Base-by-base conservation (phyloP, 1,140 invertebrate genomes). In the Drosophila subpulchrella region DNA sequence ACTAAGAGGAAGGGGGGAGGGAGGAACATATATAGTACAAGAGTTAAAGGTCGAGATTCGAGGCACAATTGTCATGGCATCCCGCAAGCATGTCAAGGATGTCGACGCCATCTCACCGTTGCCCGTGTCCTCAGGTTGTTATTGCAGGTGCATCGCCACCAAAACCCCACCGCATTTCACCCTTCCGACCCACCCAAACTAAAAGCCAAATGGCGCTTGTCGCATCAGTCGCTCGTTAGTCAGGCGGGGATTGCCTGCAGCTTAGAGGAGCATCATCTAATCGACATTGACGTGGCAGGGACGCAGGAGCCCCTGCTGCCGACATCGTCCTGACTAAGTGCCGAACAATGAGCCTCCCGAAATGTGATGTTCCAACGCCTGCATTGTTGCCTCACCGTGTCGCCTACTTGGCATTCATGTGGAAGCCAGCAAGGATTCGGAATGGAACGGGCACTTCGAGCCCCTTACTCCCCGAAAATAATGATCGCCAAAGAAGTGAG, bases 31-130 rank as follows among this genome's bases (percentile, higher is more conserved):
- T 42, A 47, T 44, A 47, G 46, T 44, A 34, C 59, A 65, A 27
- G 46, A 27, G 36, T 34, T 13, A 71, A 67, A 71, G 68, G 65
- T 71, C 65, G 68, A 58, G 68, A 71, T 71, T 71, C 42, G 51
- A 63, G 38, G 58, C 73, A 65, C 83, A 88, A 88, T 88, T 88
- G 83, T 88, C 83, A 89, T 71, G 72, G 67, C 80, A 60, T 53
- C 66, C 79, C 80, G 50, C 84, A 88, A 88, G 83, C 84, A 80
- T 88, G 83, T 88, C 83, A 88, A 88, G 83, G 83, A 88, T 88
- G 83, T 86, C 67, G 80, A 27, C 70, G 71, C 82, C 44, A 50
- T 36, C 74, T 65, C 57, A 58, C 51, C 32, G 44, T 12, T 50
- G 42, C 36, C 30, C 56, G 54, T 58, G 57, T 75, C 62, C 68